Conservation (phyloP, 2,797 vertebrate species). For the Urosaurus nigricauda region DNA sequence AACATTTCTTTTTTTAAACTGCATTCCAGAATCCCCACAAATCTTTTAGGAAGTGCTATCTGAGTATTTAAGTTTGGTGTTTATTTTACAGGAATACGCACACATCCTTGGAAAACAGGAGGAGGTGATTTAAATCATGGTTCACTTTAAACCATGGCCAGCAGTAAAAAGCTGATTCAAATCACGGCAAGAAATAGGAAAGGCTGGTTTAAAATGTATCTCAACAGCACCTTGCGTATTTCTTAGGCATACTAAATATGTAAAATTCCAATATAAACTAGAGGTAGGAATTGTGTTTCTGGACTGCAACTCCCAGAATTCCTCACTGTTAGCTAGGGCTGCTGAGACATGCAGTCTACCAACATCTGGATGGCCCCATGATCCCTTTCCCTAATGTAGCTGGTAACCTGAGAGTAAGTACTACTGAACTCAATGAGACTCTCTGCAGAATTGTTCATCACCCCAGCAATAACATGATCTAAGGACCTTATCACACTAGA, state of each 20-base stretch:
- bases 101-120: background rate
- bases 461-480: background rate
- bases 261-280: background rate
- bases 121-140: background rate
- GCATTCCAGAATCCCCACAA: background rate
- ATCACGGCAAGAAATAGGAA: background rate
- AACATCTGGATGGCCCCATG: no score
- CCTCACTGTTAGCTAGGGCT: no score
- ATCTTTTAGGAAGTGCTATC: background rate
- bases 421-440: background rate
- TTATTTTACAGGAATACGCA: background rate
- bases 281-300: no score
- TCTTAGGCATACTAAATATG: background rate
- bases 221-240: background rate
- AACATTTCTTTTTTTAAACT: conserved; percentile 1
- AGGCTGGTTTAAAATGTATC: background rate
- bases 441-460: background rate
- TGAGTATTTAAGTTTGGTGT: background rate
- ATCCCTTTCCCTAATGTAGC: background rate
- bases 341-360: no score
- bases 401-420: background rate
- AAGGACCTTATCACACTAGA: no score
- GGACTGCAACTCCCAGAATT: no score
- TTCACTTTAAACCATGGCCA: background rate
- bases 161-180: background rate